Evolutionary conservation across 2,113 vertebrate species (phyloP).

Genomic region (Entosphenus tridentatus): DNA sequence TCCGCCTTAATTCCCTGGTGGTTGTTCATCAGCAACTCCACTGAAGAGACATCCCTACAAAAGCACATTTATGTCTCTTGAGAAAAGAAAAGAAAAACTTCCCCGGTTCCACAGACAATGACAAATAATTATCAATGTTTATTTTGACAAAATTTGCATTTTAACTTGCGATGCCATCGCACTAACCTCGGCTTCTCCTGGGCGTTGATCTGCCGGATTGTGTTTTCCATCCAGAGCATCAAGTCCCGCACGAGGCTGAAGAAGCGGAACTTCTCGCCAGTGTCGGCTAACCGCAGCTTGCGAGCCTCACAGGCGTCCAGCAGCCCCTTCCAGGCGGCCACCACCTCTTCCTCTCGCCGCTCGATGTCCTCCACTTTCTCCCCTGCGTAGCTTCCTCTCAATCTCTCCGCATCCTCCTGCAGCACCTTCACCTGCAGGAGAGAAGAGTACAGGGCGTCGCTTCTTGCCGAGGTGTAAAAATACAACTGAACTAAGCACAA

Average conservation of each 20-base stretch:
- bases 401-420: conserved; percentile 72
- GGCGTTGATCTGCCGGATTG: conserved; percentile 77
- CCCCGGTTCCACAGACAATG: no score
- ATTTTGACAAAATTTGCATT: not conserved
- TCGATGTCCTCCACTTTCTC: conserved; percentile 97
- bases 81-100: conserved; percentile 3
- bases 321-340: conserved; percentile 64
- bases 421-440: conserved; percentile 57
- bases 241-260: conserved; percentile 89
- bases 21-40: conserved; percentile 93
- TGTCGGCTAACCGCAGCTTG: conserved; percentile 49
- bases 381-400: conserved; percentile 84
- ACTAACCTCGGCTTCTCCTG: conserved; percentile 72
- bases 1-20: conserved; percentile 94
- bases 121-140: not conserved
- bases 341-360: conserved; percentile 57
- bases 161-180: not conserved
- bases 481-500: no score
- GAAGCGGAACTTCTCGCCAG: conserved; percentile 85
- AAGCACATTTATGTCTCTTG: not conserved
- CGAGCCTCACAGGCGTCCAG: conserved; percentile 64
- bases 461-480: no score
- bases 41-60: conserved; percentile 66
- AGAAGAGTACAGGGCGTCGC: not conserved
- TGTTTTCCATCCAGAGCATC: conserved; percentile 95